phyloP scores from a whole-genome alignment of 2,888 invertebrate species.

The Muschampia plurimacula region DNA sequence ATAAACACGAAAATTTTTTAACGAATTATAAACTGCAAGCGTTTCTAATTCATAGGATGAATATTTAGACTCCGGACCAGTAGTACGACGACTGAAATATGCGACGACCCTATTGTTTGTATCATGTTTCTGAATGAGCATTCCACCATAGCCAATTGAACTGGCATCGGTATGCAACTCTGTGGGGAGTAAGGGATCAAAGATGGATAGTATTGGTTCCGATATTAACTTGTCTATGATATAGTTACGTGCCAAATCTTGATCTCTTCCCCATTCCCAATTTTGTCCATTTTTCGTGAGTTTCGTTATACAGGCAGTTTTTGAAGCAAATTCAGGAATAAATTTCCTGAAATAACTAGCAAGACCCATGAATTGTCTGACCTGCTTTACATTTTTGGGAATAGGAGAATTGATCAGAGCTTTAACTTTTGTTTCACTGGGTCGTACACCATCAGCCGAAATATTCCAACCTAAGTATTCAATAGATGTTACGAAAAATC shows the following conservation, averaged over 20 bases:
- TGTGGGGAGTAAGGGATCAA: conserved; percentile 44
- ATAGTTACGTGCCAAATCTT: conserved; percentile 46
- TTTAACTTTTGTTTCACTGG: conserved; percentile 42
- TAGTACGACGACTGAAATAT: conserved; percentile 18
- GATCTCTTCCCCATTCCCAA: conserved; percentile 46
- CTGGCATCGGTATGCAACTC: conserved; percentile 51
- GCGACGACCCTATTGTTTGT: conserved; percentile 49
- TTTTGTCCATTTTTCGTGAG: conserved; percentile 43
- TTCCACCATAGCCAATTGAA: conserved; percentile 51
- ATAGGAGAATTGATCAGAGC: conserved; percentile 43
- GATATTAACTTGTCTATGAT: conserved; percentile 46
- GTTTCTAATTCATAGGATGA: conserved; percentile 58
- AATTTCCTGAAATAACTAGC: conserved; percentile 51
- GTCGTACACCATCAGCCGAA: conserved; percentile 42
- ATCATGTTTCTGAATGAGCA: conserved; percentile 52
- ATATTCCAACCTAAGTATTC: conserved; percentile 45
- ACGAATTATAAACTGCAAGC: conserved; percentile 54
- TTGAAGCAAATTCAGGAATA: conserved; percentile 39
- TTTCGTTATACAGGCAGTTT: conserved; percentile 48
- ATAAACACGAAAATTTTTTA: conserved; percentile 49
- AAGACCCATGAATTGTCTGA: conserved; percentile 44
- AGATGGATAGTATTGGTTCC: conserved; percentile 48
- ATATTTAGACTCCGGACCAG: conserved; percentile 16
- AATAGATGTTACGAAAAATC: conserved; percentile 42
- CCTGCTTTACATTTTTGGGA: conserved; percentile 42